Evolutionary conservation across 2,797 vertebrate species (phyloP), one percentile per base, ranked within the genome.

Genomic region (Sebastes matsubarae): DNA sequence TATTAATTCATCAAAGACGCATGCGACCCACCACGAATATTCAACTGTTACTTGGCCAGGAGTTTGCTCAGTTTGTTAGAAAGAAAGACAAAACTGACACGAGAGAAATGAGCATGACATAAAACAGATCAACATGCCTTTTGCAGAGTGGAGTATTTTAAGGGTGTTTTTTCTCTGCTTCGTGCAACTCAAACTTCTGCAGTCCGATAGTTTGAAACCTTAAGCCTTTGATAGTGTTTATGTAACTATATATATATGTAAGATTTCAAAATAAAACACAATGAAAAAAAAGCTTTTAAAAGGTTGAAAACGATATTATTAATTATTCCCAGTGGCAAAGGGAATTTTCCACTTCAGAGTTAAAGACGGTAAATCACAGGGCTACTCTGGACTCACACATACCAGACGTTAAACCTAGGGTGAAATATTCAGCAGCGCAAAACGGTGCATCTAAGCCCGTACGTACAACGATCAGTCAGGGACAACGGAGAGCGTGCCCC

Each of bases 401-500:
- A 93, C 94, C 94, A 93, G 85, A 92, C 89, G 75, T 89, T 94
- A 92, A 96, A 95, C 86, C 83, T 89, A 87, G 90, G 92, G 93
- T 92, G 91, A 93, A 95, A 83, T 88, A 93, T 87, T 90, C 85
- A 86, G 81, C 81, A 68, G 89, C 66, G 57, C 73, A 78, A 82
- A 85, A 90, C 77, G 46, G 42, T 78, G 83, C 87, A 74, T 73
- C 42, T 76, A 83, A 91, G 86, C 68, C 74, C 79, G 10, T 72
- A 52, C 60, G 11, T 72, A 52, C 58, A 63, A 74, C 72, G 22
- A 90, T 89, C 91, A 80, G 85, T 91, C 84, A 81, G 77, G 77
- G 86, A 85, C 85, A 80, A 78, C 75, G 67, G 76, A 86, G 84
- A 88, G 82, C 68, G 36, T 79, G 86, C 69, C 82, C 84, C 72